Evolutionary conservation across 2,888 invertebrate genomes (phyloP).

Genomic region (Parascotia fuliginaria): DNA sequence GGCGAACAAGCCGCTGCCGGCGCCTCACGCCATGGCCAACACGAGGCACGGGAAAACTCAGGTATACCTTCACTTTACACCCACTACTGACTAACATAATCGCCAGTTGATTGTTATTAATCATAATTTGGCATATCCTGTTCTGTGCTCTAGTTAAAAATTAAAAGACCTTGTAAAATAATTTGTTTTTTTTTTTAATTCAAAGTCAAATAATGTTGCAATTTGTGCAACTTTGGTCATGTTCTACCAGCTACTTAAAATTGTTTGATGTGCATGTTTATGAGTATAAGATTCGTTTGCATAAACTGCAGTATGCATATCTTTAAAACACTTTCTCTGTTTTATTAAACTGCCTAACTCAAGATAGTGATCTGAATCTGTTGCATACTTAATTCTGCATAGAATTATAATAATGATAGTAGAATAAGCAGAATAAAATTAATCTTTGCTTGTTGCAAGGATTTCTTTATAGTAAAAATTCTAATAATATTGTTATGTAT

Average conservation of each 20-base stretch:
- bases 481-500: not conserved
- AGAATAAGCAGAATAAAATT: no score
- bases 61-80: slow-evolving; percentile 57
- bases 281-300: no score
- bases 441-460: not conserved
- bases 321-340: slow-evolving; percentile 28
- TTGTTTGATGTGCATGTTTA: no score
- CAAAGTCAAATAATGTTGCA: no score
- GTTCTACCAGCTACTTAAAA: no score
- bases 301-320: slow-evolving; percentile 14
- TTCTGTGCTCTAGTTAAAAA: slow-evolving; percentile 15
- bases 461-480: not conserved
- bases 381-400: not conserved
- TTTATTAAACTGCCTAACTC: slow-evolving; percentile 14
- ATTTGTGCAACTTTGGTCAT: no score
- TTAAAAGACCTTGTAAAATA: not conserved
- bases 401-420: slow-evolving; percentile 6
- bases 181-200: no score
- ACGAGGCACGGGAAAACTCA: slow-evolving; percentile 90
- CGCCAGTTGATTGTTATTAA: slow-evolving; percentile 21
- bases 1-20: slow-evolving; percentile 87
- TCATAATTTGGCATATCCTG: slow-evolving; percentile 34
- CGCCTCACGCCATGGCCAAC: slow-evolving; percentile 85
- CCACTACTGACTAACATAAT: slow-evolving; percentile 18
- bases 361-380: slow-evolving; percentile 20